Evolutionary conservation across 2,888 invertebrate genomes (phyloP).

Genomic region (Leptinotarsa peninsularis): DNA sequence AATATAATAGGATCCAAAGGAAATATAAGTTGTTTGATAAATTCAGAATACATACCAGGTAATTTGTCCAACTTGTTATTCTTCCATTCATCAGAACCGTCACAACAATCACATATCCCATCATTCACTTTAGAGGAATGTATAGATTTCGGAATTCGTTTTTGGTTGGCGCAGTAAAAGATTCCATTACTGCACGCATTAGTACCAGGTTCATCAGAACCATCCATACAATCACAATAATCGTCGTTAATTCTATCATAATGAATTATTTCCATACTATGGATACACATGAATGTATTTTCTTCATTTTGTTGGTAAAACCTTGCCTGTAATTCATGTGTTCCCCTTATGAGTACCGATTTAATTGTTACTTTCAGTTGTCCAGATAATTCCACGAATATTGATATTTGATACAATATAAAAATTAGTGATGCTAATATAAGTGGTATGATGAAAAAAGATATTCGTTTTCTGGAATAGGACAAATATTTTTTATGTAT

Average conservation of each 20-base stretch:
- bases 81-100: slow-evolving; percentile 83
- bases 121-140: slow-evolving; percentile 90
- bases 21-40: neutral
- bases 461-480: slow-evolving; percentile 38
- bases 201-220: slow-evolving; percentile 92
- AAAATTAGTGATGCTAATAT: slow-evolving; percentile 38
- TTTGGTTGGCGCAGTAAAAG: slow-evolving; percentile 89
- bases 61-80: slow-evolving; percentile 19
- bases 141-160: slow-evolving; percentile 61
- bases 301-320: slow-evolving; percentile 36
- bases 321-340: slow-evolving; percentile 35
- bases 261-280: slow-evolving; percentile 39
- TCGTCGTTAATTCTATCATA: slow-evolving; percentile 78
- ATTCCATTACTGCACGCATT: slow-evolving; percentile 90
- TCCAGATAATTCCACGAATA: slow-evolving; percentile 39
- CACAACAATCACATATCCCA: slow-evolving; percentile 94
- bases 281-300: slow-evolving; percentile 41
- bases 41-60: slow-evolving; percentile 20
- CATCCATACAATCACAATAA: slow-evolving; percentile 93
- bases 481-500: slow-evolving; percentile 33
- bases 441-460: slow-evolving; percentile 39
- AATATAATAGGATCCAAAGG: neutral
- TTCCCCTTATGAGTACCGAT: slow-evolving; percentile 34
- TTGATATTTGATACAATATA: slow-evolving; percentile 39
- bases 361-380: slow-evolving; percentile 27